Percentiles rank a stretch among this genome's conserved stretches.
These are phyloP conservation scores for Passer montanus DNA, from an alignment of 2,113 vertebrate species.

Conservation along the genomic window DNA sequence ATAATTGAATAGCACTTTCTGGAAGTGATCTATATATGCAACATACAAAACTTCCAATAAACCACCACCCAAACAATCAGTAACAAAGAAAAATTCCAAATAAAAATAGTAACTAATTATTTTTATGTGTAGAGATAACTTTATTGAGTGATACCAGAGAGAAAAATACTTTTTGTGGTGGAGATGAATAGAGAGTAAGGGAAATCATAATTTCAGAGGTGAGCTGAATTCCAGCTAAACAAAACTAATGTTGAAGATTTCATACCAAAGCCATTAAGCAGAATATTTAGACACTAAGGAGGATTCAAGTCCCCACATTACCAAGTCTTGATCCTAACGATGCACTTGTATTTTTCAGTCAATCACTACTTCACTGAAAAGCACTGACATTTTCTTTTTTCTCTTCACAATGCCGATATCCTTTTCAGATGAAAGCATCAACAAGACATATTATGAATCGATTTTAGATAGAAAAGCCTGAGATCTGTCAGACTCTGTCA, in stretches of 20 bases:
- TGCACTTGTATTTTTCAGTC: background rate
- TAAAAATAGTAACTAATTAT: background rate
- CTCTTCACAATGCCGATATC: background rate
- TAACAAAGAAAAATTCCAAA: background rate
- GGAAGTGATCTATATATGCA: background rate
- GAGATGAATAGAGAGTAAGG: background rate
- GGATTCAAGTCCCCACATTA: background rate
- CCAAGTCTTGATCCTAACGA: background rate
- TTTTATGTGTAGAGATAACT: background rate
- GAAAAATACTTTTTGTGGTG: background rate
- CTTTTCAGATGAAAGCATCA: background rate
- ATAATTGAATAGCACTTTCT: background rate
- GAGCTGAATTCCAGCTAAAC: background rate
- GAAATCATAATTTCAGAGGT: background rate
- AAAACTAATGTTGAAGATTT: background rate
- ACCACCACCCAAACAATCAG: background rate
- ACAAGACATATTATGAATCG: background rate
- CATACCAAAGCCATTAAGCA: background rate
- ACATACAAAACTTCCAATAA: background rate
- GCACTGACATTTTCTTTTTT: background rate
- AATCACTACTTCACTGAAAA: background rate
- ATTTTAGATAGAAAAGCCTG: background rate
- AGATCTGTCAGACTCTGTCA: background rate
- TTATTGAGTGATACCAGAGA: background rate
- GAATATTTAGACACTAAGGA: background rate